These are phyloP conservation scores for Pampusana beccarii DNA, from an alignment of 2,113 vertebrate genomes.

Conservation along the genomic window DNA sequence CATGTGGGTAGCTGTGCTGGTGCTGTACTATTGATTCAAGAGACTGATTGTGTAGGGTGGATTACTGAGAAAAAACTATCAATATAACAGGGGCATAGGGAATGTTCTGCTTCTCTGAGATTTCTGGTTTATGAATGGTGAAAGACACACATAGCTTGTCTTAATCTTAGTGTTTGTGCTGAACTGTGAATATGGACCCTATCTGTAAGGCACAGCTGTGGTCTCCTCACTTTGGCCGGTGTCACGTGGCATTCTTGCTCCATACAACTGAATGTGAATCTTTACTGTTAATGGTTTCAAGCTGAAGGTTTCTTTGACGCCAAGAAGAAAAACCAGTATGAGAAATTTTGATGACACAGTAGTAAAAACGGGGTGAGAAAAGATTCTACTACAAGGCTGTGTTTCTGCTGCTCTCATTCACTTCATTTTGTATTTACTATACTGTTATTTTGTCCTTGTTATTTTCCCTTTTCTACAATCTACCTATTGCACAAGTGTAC, in stretches of 20 bases:
- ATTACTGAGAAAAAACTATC: neutral
- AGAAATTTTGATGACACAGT: neutral
- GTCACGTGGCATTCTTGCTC: neutral
- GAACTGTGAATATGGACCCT: neutral
- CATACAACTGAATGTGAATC: neutral
- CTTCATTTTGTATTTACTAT: neutral
- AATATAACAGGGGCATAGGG: neutral
- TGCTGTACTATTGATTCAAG: neutral
- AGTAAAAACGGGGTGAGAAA: neutral
- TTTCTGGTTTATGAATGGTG: neutral
- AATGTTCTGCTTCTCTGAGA: neutral
- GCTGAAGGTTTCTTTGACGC: neutral
- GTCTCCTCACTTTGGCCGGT: neutral
- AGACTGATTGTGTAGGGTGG: neutral
- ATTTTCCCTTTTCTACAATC: neutral
- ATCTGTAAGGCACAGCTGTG: neutral
- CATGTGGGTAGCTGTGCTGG: fast-evolving
- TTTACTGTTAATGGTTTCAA: neutral
- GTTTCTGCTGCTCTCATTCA: neutral
- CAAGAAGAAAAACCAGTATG: neutral
- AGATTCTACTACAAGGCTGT: fast-evolving
- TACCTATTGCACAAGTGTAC: neutral
- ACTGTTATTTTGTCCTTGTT: neutral
- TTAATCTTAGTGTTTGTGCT: neutral
- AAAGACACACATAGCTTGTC: neutral